phyloP scores from a whole-genome alignment of 2,113 vertebrate genomes.

The Plestiodon gilberti region DNA sequence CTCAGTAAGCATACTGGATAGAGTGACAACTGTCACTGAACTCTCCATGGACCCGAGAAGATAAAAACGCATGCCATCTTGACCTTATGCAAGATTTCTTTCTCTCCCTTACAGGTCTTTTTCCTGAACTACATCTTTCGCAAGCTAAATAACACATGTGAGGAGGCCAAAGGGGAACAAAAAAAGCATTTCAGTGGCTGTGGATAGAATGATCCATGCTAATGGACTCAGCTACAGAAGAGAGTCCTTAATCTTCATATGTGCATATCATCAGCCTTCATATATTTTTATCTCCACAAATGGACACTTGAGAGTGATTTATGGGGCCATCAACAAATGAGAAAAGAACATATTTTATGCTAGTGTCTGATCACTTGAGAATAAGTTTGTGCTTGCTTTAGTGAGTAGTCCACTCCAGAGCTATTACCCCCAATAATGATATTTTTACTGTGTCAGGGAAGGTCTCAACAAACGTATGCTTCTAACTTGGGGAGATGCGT shows the following conservation, averaged over 20 bases:
- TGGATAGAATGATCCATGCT: neutral
- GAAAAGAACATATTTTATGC: slow-evolving; percentile 14
- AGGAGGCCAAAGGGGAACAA: neutral
- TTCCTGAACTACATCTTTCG: neutral
- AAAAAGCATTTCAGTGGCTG: neutral
- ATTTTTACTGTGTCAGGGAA: slow-evolving; percentile 67
- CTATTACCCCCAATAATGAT: slow-evolving; percentile 63
- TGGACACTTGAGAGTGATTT: neutral
- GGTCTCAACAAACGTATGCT: slow-evolving; percentile 58
- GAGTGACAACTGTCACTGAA: neutral
- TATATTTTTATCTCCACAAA: slow-evolving; percentile 27
- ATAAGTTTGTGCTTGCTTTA: neutral
- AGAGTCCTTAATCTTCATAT: slow-evolving; percentile 1
- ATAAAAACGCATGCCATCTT: neutral
- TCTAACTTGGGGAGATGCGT: slow-evolving; percentile 57
- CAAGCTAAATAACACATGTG: neutral
- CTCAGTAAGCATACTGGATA: neutral
- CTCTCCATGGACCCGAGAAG: neutral
- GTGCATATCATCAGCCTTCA: neutral
- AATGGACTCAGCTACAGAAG: neutral
- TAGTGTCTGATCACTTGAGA: slow-evolving; percentile 40
- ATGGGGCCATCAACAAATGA: slow-evolving; percentile 9
- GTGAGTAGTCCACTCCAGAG: slow-evolving; percentile 13
- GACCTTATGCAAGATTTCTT: neutral
- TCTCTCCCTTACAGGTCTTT: neutral